phyloP scores from a whole-genome alignment of 2,888 invertebrate genomes.

The Dyspetes luteomarginatus region DNA sequence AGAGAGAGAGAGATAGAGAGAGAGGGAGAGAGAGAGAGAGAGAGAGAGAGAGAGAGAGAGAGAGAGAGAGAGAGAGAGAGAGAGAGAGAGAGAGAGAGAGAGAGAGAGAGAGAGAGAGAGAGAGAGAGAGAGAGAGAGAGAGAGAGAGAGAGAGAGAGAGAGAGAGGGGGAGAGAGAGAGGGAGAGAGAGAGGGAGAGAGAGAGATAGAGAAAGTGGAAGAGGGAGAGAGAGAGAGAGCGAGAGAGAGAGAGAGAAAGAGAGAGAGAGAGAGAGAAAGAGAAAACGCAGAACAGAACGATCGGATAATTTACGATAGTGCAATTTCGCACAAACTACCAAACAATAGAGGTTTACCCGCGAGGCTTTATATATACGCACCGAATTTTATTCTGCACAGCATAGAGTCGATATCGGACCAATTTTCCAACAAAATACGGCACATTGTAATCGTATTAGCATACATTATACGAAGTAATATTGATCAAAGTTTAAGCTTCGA shows the following conservation, averaged over 20 bases:
- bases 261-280: slow-evolving; percentile 36
- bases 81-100: too few relatives aligned
- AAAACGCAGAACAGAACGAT: slow-evolving; percentile 33
- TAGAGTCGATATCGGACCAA: neutral
- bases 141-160: slow-evolving; percentile 23
- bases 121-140: slow-evolving; percentile 23
- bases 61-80: slow-evolving; percentile 3
- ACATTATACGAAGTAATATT: too few relatives aligned
- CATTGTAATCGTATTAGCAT: neutral
- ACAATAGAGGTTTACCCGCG: slow-evolving; percentile 39
- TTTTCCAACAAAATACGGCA: neutral
- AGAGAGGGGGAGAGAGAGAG: slow-evolving; percentile 33
- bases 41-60: slow-evolving; percentile 12
- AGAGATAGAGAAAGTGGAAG: slow-evolving; percentile 18
- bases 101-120: too few relatives aligned
- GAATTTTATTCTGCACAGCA: neutral
- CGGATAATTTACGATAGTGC: slow-evolving; percentile 55
- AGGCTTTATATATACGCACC: slow-evolving; percentile 14
- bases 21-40: slow-evolving; percentile 38
- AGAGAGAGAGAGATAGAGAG: slow-evolving; percentile 34
- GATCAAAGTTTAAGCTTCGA: too few relatives aligned
- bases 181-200: slow-evolving; percentile 39
- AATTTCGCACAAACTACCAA: slow-evolving; percentile 34
- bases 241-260: slow-evolving; percentile 37
- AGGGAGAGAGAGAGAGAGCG: slow-evolving; percentile 8